phyloP scores from a whole-genome alignment of 2,888 invertebrate species.

The Standfussiana lucernea region DNA sequence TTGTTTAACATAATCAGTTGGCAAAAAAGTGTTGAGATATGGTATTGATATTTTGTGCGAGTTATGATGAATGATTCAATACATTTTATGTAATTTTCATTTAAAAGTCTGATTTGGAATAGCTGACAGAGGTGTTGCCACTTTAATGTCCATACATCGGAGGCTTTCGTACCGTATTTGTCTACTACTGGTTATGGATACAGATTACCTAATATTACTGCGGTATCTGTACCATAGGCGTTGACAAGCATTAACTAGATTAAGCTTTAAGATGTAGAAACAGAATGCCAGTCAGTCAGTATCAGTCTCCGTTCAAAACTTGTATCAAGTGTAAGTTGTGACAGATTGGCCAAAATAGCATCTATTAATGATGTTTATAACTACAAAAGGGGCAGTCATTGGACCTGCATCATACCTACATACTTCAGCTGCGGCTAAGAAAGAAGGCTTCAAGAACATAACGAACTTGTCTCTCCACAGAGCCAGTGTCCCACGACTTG shows the following conservation, averaged over 20 bases:
- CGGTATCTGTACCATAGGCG: background rate
- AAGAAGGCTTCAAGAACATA: background rate
- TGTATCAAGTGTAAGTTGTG: too few relatives aligned
- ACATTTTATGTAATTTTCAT: slow-evolving; percentile 53
- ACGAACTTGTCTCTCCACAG: background rate
- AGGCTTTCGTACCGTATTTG: slow-evolving; percentile 20
- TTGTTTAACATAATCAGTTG: slow-evolving; percentile 60
- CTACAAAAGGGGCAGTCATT: background rate
- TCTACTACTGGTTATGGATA: background rate
- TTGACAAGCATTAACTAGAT: background rate
- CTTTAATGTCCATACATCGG: slow-evolving; percentile 24
- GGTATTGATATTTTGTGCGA: slow-evolving; percentile 51
- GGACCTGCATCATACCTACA: background rate
- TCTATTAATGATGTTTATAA: background rate
- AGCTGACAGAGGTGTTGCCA: slow-evolving; percentile 24
- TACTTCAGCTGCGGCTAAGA: background rate
- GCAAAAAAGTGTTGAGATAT: slow-evolving; percentile 55
- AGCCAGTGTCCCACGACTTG: slow-evolving; percentile 45
- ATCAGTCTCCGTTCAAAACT: background rate
- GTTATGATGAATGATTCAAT: slow-evolving; percentile 60
- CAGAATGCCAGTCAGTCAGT: background rate
- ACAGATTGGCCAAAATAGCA: background rate
- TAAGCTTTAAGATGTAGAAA: background rate
- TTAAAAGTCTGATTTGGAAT: slow-evolving; percentile 46
- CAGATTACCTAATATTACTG: slow-evolving; percentile 5